These are phyloP conservation scores for Lycophotia porphyrea DNA, from an alignment of 2,888 invertebrate species.

Conservation along the genomic window DNA sequence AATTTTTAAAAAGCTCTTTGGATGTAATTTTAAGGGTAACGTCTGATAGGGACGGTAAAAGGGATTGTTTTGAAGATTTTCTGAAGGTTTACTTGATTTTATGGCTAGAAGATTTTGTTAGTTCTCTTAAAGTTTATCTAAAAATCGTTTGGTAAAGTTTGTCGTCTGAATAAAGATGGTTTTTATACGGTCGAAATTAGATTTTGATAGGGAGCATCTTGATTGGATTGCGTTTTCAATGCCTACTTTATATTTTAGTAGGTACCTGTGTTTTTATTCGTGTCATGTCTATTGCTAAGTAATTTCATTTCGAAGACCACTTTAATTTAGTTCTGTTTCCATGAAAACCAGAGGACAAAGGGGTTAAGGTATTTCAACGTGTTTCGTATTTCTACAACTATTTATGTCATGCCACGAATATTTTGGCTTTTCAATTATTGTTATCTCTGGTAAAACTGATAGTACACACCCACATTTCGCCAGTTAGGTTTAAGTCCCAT, in stretches of 20 bases:
- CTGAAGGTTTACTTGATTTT: constrained; percentile 26
- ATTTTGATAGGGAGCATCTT: constrained; percentile 13
- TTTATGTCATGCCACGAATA: not conserved
- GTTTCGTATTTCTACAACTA: not conserved
- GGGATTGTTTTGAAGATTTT: constrained; percentile 35
- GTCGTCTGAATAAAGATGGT: not conserved
- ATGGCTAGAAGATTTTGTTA: constrained; percentile 16
- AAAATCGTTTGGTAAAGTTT: constrained; percentile 23
- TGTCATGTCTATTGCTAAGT: constrained; percentile 10
- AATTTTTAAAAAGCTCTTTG: constrained; percentile 40
- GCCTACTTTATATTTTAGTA: constrained; percentile 25
- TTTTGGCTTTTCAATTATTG: not conserved
- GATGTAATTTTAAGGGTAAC: constrained; percentile 37
- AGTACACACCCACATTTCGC: too few relatives aligned
- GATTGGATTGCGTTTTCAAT: constrained; percentile 8
- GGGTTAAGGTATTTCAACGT: not conserved
- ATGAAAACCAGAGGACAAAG: not conserved
- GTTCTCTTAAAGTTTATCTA: constrained; percentile 36
- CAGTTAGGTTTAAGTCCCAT: too few relatives aligned
- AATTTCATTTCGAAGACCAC: constrained; percentile 1
- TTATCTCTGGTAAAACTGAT: not conserved
- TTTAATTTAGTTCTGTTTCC: constrained; percentile 8
- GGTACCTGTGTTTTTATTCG: constrained; percentile 13
- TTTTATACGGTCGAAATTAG: constrained; percentile 12
- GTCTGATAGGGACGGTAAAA: constrained; percentile 26